Evolutionary conservation across 2,797 vertebrate genomes (phyloP), one percentile per base, ranked within the genome.

Genomic region (Dendrocincla tyrannina): DNA sequence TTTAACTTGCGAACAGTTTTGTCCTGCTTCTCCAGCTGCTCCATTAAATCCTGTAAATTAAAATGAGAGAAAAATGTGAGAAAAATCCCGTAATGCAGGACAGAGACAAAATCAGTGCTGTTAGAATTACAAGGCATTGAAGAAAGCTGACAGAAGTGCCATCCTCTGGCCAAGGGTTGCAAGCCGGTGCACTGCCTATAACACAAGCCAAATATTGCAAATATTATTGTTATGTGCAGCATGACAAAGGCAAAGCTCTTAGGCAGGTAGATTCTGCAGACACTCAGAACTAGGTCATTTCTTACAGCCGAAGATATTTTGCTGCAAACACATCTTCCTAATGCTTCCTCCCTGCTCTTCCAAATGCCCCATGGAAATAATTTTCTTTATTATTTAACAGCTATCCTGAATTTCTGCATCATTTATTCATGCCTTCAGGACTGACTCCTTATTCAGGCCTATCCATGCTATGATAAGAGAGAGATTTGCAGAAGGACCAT

Each of bases 21-120:
- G 96, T 99, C 99, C 97, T 99, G 99, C 95, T 99, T 99, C 98
- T 99, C 99, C 95, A 99, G 97, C 96, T 99, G 99, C 95, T 99
- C 99, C 99, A 99, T 99, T 55, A 99, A 98, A 97, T 99, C 99
- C 99, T 99, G 96, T 73, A 83, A 93, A 91, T 96, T 33, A 85
- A 85, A 97, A 81, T 32, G 52, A 95, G 49, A 94, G 50, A 73
- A 87, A 18, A 52, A 23, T 28, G 70, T 5, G 35, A 93, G 89
- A 95, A 30, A 85, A 89, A 35, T 14, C 14, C 41, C 35, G 13
- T 7, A 37, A 17, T 0, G 4, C 28, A 56, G 64, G 74, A 64
- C n/a, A 89, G 79, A 88, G 79, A 96, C 44, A 85, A 74, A 69
- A 95, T 67, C 32, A 73, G 67, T 33, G 85, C 37, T 91, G 96